Conservation (phyloP, 2,797 vertebrate species). For the Gallinago nigripennis region DNA sequence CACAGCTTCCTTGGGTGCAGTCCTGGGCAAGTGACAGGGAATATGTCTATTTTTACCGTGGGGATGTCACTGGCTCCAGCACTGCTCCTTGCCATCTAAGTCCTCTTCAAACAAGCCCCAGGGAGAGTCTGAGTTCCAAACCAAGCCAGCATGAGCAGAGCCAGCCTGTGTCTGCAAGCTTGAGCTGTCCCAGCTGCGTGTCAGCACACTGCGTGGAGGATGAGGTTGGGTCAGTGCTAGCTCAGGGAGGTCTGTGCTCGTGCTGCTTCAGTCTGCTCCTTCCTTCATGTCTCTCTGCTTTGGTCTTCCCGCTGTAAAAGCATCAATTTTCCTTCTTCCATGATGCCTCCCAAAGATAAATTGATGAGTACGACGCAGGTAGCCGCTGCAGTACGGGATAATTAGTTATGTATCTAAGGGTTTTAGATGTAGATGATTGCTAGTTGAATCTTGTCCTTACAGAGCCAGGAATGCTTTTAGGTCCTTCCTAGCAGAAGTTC, state of each 20-base stretch:
- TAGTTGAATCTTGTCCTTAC: background rate
- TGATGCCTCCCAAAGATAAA: background rate
- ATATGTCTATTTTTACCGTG: rapidly evolving
- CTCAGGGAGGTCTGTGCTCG: background rate
- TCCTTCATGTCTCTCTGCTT: background rate
- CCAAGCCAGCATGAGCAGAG: background rate
- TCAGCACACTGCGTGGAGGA: rapidly evolving
- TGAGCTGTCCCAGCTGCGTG: background rate
- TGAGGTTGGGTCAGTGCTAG: background rate
- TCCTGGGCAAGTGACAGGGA: background rate
- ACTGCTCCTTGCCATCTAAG: background rate
- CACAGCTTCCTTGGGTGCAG: background rate
- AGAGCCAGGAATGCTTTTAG: constrained; percentile 8
- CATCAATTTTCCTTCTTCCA: background rate
- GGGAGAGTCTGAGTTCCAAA: background rate
- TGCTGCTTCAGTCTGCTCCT: background rate
- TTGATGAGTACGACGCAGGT: background rate
- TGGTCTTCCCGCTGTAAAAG: background rate
- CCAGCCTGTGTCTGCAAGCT: background rate
- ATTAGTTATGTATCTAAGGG: background rate
- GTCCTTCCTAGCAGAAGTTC: background rate
- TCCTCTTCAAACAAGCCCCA: background rate
- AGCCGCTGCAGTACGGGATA: background rate
- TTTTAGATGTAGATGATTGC: background rate
- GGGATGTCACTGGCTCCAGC: background rate